A percentile compares a stretch with the other conserved stretches of the same genome.
Evolutionary conservation across 2,797 vertebrate genomes (phyloP).

Genomic region (Gambusia yucatana): DNA sequence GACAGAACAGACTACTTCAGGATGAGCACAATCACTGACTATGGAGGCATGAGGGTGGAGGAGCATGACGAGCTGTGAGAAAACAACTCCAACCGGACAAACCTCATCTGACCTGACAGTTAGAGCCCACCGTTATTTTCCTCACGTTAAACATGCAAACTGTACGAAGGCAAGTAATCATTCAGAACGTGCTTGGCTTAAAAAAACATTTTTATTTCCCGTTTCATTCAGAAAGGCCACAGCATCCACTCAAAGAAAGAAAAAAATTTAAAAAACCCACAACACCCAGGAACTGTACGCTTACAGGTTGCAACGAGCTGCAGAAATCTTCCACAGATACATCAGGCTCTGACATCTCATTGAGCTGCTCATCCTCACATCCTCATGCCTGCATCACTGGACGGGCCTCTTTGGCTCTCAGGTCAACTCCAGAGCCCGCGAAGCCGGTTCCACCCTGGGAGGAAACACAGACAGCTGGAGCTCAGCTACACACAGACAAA

Average conservation of each 20-base stretch:
- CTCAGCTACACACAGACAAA: neutral
- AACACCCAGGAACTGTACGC: neutral
- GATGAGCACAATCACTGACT: constrained; percentile 81
- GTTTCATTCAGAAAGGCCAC: neutral
- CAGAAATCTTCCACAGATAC: neutral
- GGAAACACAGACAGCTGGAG: constrained; percentile 8
- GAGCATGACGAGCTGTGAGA: constrained; percentile 77
- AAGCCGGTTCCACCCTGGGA: constrained; percentile 90
- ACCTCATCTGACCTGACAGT: neutral
- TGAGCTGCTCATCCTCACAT: neutral
- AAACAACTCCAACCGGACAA: neutral
- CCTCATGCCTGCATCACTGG: constrained; percentile 91
- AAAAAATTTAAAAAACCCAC: no score
- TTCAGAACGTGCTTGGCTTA: neutral
- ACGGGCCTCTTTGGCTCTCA: constrained; percentile 88
- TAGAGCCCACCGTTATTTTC: neutral
- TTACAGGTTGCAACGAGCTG: neutral
- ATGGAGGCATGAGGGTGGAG: constrained; percentile 68
- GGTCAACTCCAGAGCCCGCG: constrained; percentile 85
- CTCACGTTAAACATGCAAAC: neutral
- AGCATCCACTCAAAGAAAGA: neutral
- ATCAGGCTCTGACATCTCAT: neutral
- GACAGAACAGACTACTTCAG: constrained; percentile 69
- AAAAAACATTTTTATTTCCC: neutral
- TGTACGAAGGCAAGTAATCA: neutral